These are phyloP conservation scores for Xanthostigma xanthostigma DNA, from an alignment of 2,888 invertebrate genomes.

Conservation along the genomic window DNA sequence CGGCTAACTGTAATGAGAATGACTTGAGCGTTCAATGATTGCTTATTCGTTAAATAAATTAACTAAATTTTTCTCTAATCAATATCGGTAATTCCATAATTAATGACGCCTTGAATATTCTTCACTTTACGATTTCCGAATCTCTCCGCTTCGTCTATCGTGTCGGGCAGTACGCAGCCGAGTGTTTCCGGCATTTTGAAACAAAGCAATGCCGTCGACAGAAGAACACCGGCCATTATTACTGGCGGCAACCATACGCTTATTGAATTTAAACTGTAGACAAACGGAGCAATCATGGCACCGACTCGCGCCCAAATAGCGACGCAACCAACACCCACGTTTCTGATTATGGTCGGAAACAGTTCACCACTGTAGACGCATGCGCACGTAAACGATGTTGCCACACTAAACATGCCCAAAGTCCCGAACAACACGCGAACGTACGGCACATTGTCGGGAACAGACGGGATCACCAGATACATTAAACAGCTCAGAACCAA, in stretches of 20 bases:
- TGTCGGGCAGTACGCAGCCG: constrained; percentile 52
- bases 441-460: constrained; percentile 31
- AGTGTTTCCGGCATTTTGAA: constrained; percentile 55
- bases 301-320: constrained; percentile 67
- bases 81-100: too few relatives aligned
- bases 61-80: too few relatives aligned
- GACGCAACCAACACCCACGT: constrained; percentile 54
- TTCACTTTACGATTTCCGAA: constrained; percentile 26
- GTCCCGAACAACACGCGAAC: constrained; percentile 46
- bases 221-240: constrained; percentile 48
- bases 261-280: constrained; percentile 41
- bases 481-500: constrained; percentile 42
- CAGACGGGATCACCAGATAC: constrained; percentile 40
- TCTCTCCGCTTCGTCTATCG: constrained; percentile 54
- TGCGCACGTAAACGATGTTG: constrained; percentile 57
- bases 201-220: constrained; percentile 44
- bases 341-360: constrained; percentile 54
- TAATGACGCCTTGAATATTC: too few relatives aligned
- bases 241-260: constrained; percentile 44
- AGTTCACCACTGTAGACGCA: constrained; percentile 62
- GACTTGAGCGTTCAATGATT: too few relatives aligned
- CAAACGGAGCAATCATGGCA: constrained; percentile 61
- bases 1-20: too few relatives aligned
- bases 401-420: constrained; percentile 38
- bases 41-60: too few relatives aligned